phyloP scores from a whole-genome alignment of 2,888 invertebrate genomes.

The Iselma pallidipennis region DNA sequence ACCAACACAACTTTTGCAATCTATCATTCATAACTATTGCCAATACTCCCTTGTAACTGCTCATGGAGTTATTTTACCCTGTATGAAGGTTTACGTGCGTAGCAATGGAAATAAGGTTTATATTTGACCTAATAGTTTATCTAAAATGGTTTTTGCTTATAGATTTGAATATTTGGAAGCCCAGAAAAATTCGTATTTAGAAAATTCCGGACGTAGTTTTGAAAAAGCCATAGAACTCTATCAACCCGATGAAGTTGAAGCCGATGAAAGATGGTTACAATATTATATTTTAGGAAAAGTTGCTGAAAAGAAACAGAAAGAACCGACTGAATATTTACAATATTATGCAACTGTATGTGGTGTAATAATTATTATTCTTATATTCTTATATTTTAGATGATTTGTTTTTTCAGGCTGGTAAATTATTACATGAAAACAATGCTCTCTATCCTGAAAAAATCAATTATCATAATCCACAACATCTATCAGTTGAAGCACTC shows the following conservation, averaged over 20 bases:
- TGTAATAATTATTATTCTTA: neutral
- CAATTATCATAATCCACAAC: slow-evolving; percentile 80
- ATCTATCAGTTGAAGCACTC: slow-evolving; percentile 84
- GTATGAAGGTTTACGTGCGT: too few relatives aligned
- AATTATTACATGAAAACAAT: slow-evolving; percentile 75
- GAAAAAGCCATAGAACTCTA: slow-evolving; percentile 67
- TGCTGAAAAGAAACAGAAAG: slow-evolving; percentile 80
- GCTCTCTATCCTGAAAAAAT: slow-evolving; percentile 87
- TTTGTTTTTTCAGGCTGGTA: slow-evolving; percentile 64
- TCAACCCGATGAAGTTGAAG: slow-evolving; percentile 60
- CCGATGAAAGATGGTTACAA: slow-evolving; percentile 89
- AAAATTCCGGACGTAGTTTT: slow-evolving; percentile 79
- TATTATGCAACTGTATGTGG: slow-evolving; percentile 72
- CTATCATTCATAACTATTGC: too few relatives aligned
- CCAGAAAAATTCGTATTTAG: slow-evolving; percentile 78
- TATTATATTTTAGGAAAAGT: slow-evolving; percentile 97
- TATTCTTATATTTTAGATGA: slow-evolving; percentile 1
- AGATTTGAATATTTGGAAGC: slow-evolving; percentile 73
- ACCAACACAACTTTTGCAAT: too few relatives aligned
- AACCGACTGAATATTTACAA: slow-evolving; percentile 73
- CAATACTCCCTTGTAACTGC: too few relatives aligned
- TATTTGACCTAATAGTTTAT: too few relatives aligned
- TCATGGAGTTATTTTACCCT: too few relatives aligned
- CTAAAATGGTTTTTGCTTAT: too few relatives aligned
- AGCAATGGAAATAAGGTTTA: too few relatives aligned